phyloP scores from a whole-genome alignment of 1,140 invertebrate genomes.

The Meloidogyne hapla region DNA sequence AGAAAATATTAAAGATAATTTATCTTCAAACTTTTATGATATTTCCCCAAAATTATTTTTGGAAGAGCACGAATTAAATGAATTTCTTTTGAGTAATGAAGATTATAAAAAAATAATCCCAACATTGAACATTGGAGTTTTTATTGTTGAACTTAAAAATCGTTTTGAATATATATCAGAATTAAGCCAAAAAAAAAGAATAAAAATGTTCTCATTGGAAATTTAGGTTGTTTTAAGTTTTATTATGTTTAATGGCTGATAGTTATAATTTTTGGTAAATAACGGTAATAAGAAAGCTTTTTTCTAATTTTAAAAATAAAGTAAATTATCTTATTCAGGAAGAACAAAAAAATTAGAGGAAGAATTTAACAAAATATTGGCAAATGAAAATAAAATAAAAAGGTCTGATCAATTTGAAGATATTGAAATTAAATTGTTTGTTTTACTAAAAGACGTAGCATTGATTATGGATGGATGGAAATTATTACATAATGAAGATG shows the following conservation, averaged over 20 bases:
- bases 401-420: background rate
- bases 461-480: background rate
- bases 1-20: background rate
- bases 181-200: background rate
- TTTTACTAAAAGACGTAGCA: background rate
- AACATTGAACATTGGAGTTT: background rate
- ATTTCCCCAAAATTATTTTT: background rate
- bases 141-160: background rate
- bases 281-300: too few species aligned
- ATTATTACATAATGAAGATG: background rate
- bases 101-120: background rate
- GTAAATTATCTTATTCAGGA: background rate
- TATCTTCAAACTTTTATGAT: background rate
- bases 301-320: too few species aligned
- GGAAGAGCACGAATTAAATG: background rate
- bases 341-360: background rate
- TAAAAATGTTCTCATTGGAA: background rate
- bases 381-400: background rate
- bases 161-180: background rate
- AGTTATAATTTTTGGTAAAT: too few species aligned
- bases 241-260: too few species aligned
- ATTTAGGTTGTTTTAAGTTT: background rate
- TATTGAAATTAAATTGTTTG: background rate
- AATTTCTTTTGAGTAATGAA: background rate
- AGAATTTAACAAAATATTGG: background rate